Conservation (phyloP, 2,888 invertebrate genomes). For the Meandrusa payeni region DNA sequence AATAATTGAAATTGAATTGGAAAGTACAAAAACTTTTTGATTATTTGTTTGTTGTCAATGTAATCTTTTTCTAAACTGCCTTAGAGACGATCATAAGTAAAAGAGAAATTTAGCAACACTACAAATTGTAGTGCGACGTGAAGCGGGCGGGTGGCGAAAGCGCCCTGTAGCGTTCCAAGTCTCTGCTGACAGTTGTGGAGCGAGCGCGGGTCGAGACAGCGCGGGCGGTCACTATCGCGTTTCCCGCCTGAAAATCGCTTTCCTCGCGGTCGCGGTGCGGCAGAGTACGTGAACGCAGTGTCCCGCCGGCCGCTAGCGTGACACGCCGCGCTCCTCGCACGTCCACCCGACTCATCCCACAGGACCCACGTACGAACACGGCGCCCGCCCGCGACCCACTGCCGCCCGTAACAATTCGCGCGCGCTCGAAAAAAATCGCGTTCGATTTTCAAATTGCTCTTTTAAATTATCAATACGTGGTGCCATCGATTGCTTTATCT, state of each 20-base stretch:
- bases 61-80: no score
- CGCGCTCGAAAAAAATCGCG: slow-evolving; percentile 37
- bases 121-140: slow-evolving; percentile 30
- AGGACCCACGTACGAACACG: slow-evolving; percentile 54
- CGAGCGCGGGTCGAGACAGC: slow-evolving; percentile 66
- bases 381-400: slow-evolving; percentile 63
- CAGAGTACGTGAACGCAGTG: slow-evolving; percentile 75
- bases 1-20: no score
- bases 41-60: no score
- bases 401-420: slow-evolving; percentile 43
- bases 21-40: no score
- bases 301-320: slow-evolving; percentile 77
- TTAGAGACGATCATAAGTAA: no score
- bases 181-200: slow-evolving; percentile 59
- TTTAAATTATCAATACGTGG: slow-evolving; percentile 39
- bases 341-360: slow-evolving; percentile 47
- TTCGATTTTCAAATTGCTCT: slow-evolving; percentile 46
- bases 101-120: slow-evolving; percentile 18
- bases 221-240: slow-evolving; percentile 70
- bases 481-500: slow-evolving; percentile 63
- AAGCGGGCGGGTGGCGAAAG: slow-evolving; percentile 33
- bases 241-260: slow-evolving; percentile 78
- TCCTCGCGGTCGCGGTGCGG: slow-evolving; percentile 66
- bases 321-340: slow-evolving; percentile 63
- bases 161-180: slow-evolving; percentile 35